Base-by-base conservation (phyloP, 2,113 vertebrate species). In the Rissa tridactyla region DNA sequence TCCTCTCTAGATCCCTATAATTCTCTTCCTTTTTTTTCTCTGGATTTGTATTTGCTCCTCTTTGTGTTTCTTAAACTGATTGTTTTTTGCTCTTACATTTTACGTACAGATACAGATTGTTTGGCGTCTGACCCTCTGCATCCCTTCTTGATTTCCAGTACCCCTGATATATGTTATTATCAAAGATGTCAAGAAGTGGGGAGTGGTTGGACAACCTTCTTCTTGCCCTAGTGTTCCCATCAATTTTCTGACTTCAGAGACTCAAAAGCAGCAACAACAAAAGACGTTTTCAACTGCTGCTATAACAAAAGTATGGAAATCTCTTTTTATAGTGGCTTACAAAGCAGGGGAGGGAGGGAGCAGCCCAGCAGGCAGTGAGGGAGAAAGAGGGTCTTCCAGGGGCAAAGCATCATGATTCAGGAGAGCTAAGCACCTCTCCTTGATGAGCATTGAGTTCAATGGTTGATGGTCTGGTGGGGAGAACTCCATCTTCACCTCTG, bases 1-100 rank as follows among this genome's bases (percentile, higher is more conserved):
- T 72, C 9, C 20, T 78, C 30, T 62, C 52, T 0, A 0, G 3
- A 19, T 34, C 7, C 69, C 20, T 29, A 2, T 16, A 2, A n/a
- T 44, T 49, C 9, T 47, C 20, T 52, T 20, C 34, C n/a, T 71
- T 47, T 30, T 38, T 38, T 62, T n/a, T 36, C 49, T 60, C 16
- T 23, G 15, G 13, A 10, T 5, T 60, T 51, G 1, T 2, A 7
- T 84, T 73, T 60, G 6, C 2, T 79, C 15, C 22, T 13, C 6
- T 46, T 23, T 19, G 8, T 60, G 62, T 65, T 86, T 83, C 36
- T 86, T 15, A 30, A 40, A 11, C 6, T 6, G n/a, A 4, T 10
- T 51, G 13, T 2, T 86, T 73, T 34, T 38, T 0, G 5, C 10
- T 60, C 19, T 61, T 62, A 51, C 15, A 12, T 6, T 86, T 71